These are phyloP conservation scores for Podocnemis expansa DNA, from an alignment of 2,113 vertebrate species.

Conservation along the genomic window DNA sequence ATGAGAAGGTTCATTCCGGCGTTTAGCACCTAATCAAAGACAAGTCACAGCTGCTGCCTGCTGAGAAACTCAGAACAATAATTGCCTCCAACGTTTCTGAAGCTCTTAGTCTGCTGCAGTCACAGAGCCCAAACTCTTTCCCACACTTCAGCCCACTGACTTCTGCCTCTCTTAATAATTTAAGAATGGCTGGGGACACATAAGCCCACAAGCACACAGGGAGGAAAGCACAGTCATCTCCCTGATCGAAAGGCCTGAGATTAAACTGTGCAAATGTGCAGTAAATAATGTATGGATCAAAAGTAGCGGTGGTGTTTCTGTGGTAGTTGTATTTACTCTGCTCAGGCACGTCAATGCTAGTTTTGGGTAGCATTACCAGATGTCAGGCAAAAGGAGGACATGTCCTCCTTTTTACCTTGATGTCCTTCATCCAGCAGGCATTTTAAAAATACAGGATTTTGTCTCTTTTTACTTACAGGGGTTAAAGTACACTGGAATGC, in stretches of 20 bases:
- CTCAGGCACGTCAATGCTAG: neutral
- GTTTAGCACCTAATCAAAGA: neutral
- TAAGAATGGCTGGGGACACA: accelerated
- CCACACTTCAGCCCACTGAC: neutral
- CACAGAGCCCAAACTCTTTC: neutral
- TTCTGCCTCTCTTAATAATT: neutral
- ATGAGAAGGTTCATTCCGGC: neutral
- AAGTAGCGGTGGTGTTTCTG: neutral
- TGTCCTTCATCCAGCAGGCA: too few relatives aligned
- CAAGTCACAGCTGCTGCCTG: neutral
- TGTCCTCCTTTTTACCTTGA: too few relatives aligned
- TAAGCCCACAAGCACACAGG: too few relatives aligned
- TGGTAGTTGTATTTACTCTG: neutral
- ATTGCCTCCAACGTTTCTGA: neutral
- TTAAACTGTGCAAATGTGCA: neutral
- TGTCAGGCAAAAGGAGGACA: too few relatives aligned
- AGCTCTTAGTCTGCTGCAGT: accelerated
- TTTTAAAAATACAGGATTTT: too few relatives aligned
- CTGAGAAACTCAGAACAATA: neutral
- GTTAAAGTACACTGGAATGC: too few relatives aligned
- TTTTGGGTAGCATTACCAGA: too few relatives aligned
- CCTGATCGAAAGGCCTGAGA: accelerated
- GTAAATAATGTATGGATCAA: neutral
- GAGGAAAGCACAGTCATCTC: accelerated
- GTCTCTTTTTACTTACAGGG: too few relatives aligned